Conservation (phyloP, 2,113 vertebrate species). For the Sebastes schlegelii region DNA sequence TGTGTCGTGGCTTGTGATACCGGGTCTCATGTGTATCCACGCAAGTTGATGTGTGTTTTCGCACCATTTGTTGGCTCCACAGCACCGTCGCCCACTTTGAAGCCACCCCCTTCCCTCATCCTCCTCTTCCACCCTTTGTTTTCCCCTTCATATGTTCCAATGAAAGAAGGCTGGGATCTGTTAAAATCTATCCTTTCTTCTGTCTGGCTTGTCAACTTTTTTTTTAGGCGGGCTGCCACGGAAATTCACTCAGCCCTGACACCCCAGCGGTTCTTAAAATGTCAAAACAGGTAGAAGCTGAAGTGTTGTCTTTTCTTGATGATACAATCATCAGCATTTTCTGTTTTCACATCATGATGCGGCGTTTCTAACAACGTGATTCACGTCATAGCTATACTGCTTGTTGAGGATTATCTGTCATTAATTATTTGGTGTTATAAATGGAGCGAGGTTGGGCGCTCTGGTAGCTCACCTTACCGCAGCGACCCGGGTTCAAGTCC, state of each 20-base stretch:
- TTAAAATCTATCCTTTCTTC: conserved; percentile 69
- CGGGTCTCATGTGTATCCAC: conserved; percentile 62
- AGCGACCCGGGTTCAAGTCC: too few relatives aligned
- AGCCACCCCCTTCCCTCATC: conserved; percentile 43
- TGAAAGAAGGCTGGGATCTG: conserved; percentile 69
- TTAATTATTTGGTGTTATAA: conserved; percentile 44
- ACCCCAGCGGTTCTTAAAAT: conserved; percentile 61
- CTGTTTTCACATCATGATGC: conserved; percentile 8
- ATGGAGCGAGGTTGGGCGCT: neutral
- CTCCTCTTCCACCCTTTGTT: conserved; percentile 63
- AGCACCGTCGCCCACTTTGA: conserved; percentile 52
- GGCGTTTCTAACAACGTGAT: neutral
- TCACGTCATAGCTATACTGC: neutral
- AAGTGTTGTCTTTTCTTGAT: conserved; percentile 33
- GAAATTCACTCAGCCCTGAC: conserved; percentile 70
- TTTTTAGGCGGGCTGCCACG: conserved; percentile 53
- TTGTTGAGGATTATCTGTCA: conserved; percentile 7
- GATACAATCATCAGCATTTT: conserved; percentile 15
- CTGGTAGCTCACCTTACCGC: too few relatives aligned
- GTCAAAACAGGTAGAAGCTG: conserved; percentile 59
- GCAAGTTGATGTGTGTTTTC: conserved; percentile 64
- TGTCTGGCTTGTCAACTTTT: conserved; percentile 69
- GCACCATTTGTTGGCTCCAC: conserved; percentile 51
- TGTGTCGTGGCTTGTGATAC: conserved; percentile 62
- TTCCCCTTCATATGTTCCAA: conserved; percentile 69